Evolutionary conservation across 2,113 vertebrate genomes (phyloP).

Genomic region (Penelope pileata): DNA sequence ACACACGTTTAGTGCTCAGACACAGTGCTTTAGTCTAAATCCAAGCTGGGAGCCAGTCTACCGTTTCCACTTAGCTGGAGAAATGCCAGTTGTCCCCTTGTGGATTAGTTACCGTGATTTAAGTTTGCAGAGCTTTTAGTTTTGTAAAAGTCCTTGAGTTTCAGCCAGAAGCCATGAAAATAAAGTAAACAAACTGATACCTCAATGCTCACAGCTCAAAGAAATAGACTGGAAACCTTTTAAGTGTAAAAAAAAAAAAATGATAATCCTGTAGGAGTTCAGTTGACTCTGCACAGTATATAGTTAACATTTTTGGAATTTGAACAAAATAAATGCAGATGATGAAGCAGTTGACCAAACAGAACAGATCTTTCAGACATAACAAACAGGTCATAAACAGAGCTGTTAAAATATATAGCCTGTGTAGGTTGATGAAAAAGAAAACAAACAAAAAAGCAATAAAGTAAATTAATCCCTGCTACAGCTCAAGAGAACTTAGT

Average conservation of each 20-base stretch:
- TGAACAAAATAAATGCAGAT: conserved; percentile 11
- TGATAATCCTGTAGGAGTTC: background rate
- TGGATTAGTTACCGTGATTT: background rate
- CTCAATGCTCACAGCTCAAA: background rate
- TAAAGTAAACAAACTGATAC: background rate
- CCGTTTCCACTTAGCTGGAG: background rate
- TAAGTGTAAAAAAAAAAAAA: background rate
- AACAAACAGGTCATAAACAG: background rate
- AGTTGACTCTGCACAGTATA: background rate
- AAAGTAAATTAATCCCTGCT: background rate
- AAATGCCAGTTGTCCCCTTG: background rate
- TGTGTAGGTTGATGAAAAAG: background rate
- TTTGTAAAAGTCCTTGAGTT: background rate
- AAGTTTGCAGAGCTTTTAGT: background rate
- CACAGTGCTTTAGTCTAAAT: background rate
- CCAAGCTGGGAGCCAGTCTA: background rate
- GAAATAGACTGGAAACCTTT: background rate
- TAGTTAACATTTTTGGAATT: background rate
- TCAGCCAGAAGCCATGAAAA: background rate
- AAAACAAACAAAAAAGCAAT: background rate
- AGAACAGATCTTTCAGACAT: background rate
- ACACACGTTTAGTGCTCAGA: background rate
- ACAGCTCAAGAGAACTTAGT: background rate
- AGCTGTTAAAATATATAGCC: background rate
- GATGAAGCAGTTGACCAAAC: background rate